A percentile compares a stretch with the other conserved stretches of the same genome.
Conservation (phyloP, 2,113 vertebrate genomes). For the Ammodytes marinus region DNA sequence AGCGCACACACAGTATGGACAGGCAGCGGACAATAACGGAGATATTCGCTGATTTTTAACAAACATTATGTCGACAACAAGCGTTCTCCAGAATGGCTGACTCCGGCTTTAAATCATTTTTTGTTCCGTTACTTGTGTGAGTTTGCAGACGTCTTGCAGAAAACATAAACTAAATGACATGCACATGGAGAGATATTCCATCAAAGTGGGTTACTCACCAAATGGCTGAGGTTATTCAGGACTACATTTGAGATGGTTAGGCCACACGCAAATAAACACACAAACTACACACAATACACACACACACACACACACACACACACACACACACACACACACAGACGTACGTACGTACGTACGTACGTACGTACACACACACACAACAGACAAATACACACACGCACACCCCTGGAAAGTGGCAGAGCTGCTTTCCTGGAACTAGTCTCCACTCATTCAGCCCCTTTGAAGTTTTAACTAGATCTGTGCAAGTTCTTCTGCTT, state of each 20-base stretch:
- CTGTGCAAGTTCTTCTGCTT: constrained; percentile 35
- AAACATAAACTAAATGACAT: constrained; percentile 52
- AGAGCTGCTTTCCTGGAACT: constrained; percentile 68
- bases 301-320: too few relatives aligned
- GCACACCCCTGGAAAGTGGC: constrained; percentile 60
- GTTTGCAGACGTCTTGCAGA: constrained; percentile 3
- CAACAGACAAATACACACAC: not conserved
- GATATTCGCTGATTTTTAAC: too few relatives aligned
- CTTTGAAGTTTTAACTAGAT: constrained; percentile 73
- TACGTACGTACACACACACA: too few relatives aligned
- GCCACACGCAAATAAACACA: constrained; percentile 48
- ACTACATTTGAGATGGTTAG: constrained; percentile 67
- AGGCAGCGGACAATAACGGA: too few relatives aligned
- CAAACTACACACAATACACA: too few relatives aligned
- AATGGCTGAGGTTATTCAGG: constrained; percentile 60
- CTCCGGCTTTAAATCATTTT: too few relatives aligned
- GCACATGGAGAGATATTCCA: constrained; percentile 31
- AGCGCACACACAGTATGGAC: too few relatives aligned
- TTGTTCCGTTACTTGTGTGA: too few relatives aligned
- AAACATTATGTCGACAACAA: too few relatives aligned
- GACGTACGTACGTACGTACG: too few relatives aligned
- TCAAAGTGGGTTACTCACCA: constrained; percentile 40
- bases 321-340: too few relatives aligned
- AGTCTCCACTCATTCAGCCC: constrained; percentile 54
- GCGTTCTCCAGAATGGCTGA: too few relatives aligned